phyloP scores from a whole-genome alignment of 1,140 invertebrate genomes.

The Drosophila truncata region DNA sequence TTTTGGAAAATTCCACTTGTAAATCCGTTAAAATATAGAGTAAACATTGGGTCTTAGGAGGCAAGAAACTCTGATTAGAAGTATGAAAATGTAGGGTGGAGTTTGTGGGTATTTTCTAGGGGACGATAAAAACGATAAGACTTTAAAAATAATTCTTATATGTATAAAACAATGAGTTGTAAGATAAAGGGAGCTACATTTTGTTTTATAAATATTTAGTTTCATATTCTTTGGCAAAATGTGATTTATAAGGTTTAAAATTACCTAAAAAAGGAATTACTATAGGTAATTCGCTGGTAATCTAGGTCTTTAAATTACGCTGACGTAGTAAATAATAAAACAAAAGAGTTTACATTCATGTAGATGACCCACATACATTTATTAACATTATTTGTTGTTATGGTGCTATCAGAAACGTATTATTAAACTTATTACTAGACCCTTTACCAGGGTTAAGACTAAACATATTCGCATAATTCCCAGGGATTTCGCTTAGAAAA shows the following conservation, averaged over 20 bases:
- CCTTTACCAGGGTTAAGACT: not conserved
- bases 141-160: not conserved
- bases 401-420: not conserved
- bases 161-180: too few relatives aligned
- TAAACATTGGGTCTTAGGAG: not conserved
- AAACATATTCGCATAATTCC: not conserved
- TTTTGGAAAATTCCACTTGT: conserved; percentile 7
- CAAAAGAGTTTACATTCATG: not conserved
- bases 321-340: not conserved
- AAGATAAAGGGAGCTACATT: too few relatives aligned
- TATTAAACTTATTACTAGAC: not conserved
- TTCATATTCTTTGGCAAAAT: too few relatives aligned
- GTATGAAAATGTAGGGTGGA: not conserved
- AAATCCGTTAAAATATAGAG: conserved; percentile 8
- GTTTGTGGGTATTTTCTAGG: not conserved
- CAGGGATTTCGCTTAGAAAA: not conserved
- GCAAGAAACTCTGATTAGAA: conserved; percentile 1
- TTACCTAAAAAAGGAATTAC: not conserved
- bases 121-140: conserved; percentile 5
- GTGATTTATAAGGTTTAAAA: not conserved
- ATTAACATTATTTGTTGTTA: not conserved
- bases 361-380: not conserved
- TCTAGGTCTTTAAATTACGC: not conserved
- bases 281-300: not conserved
- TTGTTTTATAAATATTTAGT: too few relatives aligned